phyloP scores from a whole-genome alignment of 2,113 vertebrate species.

The Maccullochella peelii region DNA sequence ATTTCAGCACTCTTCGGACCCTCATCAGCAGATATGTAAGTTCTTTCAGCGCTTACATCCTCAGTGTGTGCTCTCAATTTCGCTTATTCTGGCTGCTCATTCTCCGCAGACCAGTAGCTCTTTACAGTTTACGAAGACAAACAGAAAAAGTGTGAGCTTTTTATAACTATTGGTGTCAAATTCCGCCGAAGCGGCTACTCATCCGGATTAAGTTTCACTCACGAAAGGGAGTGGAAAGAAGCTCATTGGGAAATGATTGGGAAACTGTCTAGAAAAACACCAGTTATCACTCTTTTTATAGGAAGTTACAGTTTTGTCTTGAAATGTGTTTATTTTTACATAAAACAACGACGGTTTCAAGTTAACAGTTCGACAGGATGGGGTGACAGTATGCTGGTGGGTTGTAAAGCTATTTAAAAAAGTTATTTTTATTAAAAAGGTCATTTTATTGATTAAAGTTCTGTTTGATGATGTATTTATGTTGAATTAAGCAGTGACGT shows the following conservation, averaged over 20 bases:
- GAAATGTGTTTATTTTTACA: neutral
- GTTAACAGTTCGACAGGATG: no score
- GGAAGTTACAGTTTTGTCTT: neutral
- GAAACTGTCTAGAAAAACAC: neutral
- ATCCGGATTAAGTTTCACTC: slow-evolving; percentile 69
- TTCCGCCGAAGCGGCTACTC: slow-evolving; percentile 47
- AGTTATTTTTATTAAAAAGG: neutral
- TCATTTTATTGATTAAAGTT: neutral
- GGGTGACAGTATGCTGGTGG: no score
- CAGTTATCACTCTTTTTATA: neutral
- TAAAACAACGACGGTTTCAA: neutral
- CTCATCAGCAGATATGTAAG: slow-evolving; percentile 96
- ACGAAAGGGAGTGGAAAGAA: neutral
- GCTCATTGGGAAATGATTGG: neutral
- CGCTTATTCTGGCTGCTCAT: fast-evolving
- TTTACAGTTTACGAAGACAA: neutral
- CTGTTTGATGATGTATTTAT: neutral
- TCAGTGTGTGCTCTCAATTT: neutral
- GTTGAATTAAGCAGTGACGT: neutral
- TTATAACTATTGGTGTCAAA: slow-evolving; percentile 28
- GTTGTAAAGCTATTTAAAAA: neutral
- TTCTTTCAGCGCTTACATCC: slow-evolving; percentile 8
- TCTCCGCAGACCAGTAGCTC: neutral
- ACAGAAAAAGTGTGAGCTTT: neutral
- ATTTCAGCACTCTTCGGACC: slow-evolving; percentile 90